Conservation (phyloP, 1,140 invertebrate species). For the Penaeus japonicus region DNA sequence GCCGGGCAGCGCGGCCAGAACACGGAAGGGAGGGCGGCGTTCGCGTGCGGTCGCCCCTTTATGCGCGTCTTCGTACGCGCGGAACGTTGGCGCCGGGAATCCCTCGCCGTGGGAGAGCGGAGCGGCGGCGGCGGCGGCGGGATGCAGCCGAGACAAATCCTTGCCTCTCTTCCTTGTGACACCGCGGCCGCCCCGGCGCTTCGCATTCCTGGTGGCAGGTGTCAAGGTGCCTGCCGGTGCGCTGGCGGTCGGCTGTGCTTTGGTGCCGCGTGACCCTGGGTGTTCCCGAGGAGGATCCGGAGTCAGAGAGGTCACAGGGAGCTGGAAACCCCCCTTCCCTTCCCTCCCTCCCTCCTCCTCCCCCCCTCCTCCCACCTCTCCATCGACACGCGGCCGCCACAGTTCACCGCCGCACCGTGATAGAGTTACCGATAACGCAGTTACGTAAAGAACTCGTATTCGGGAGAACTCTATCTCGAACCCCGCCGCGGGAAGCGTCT, state of each 20-base stretch:
- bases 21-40: not conserved
- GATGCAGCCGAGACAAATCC: not conserved
- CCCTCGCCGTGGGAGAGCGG: not conserved
- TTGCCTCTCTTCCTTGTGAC: no score
- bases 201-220: no score
- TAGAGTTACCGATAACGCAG: not conserved
- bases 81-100: conserved; percentile 46
- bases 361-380: not conserved
- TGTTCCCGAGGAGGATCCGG: not conserved
- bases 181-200: no score
- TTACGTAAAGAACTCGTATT: not conserved
- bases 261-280: not conserved
- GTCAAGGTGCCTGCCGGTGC: no score
- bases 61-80: conserved; percentile 4
- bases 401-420: not conserved
- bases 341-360: not conserved
- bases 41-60: not conserved
- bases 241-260: not conserved
- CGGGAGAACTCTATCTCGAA: no score
- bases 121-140: not conserved
- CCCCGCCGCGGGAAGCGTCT: no score
- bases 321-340: not conserved
- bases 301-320: not conserved
- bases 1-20: not conserved
- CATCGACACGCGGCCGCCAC: not conserved